Conservation (phyloP, 2,888 invertebrate genomes). For the Drosophila nigritarsus region DNA sequence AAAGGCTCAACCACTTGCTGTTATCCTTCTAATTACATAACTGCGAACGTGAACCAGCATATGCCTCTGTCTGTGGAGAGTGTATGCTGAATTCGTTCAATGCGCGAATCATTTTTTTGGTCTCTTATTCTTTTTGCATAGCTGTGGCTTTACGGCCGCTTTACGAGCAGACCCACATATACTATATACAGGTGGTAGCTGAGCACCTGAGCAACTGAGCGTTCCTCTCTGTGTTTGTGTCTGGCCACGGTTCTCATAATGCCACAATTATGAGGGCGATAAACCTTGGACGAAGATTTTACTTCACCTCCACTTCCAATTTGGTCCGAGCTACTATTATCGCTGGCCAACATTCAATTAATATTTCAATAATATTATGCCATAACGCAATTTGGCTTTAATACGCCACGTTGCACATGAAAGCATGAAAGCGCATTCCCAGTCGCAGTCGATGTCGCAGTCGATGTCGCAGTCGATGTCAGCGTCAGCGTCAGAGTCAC, state of each 20-base stretch:
- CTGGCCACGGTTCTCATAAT: slow-evolving; percentile 64
- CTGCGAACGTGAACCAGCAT: slow-evolving; percentile 1
- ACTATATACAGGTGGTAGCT: slow-evolving; percentile 14
- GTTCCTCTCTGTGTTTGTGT: slow-evolving; percentile 45
- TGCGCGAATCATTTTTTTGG: slow-evolving; percentile 44
- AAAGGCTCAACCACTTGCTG: slow-evolving; percentile 16
- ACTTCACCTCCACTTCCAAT: slow-evolving; percentile 6
- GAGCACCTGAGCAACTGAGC: slow-evolving; percentile 10
- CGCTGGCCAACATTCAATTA: slow-evolving; percentile 75
- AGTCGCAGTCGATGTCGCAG: slow-evolving; percentile 10
- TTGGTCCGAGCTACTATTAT: slow-evolving; percentile 37
- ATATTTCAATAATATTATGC: slow-evolving; percentile 82
- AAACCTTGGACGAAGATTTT: slow-evolving; percentile 57
- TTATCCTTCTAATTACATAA: slow-evolving; percentile 32
- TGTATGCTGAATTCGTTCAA: slow-evolving; percentile 45
- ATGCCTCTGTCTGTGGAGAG: slow-evolving; percentile 10
- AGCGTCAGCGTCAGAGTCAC: neutral
- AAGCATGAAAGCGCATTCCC: slow-evolving; percentile 38
- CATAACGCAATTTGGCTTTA: slow-evolving; percentile 76
- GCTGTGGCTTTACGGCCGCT: slow-evolving; percentile 61
- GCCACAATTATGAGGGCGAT: slow-evolving; percentile 72
- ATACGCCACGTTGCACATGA: slow-evolving; percentile 64
- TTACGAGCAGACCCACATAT: slow-evolving; percentile 62
- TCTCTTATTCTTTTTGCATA: slow-evolving; percentile 38
- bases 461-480: neutral